phyloP scores from a whole-genome alignment of 2,797 vertebrate genomes.

The Dallia pectoralis region DNA sequence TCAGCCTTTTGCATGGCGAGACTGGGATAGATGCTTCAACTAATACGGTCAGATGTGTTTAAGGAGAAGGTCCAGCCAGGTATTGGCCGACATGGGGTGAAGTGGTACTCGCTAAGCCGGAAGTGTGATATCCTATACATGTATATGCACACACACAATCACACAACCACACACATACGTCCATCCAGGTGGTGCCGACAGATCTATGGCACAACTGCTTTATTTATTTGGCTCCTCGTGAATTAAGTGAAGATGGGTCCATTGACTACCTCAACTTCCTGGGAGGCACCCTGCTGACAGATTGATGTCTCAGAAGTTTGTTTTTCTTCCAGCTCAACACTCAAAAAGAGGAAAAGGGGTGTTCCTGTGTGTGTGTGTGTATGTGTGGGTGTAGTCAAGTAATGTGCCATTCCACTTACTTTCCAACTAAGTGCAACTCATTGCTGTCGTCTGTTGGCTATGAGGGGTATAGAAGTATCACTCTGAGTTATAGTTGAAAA shows the following conservation, averaged over 20 bases:
- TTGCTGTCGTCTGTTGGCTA: not conserved
- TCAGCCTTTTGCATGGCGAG: no score
- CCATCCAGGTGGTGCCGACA: constrained; percentile 42
- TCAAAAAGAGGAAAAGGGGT: constrained; percentile 5
- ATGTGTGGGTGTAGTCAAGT: not conserved
- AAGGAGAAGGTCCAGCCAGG: no score
- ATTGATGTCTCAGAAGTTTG: constrained; percentile 73
- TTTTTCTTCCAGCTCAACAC: constrained; percentile 75
- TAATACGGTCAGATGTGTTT: no score
- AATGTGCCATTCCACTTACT: not conserved
- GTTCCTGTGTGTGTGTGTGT: constrained; percentile 11
- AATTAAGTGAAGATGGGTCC: constrained; percentile 67
- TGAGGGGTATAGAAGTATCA: not conserved
- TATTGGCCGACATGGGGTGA: no score
- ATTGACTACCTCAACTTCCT: constrained; percentile 83
- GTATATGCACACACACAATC: constrained; percentile 1
- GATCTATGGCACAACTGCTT: constrained; percentile 47
- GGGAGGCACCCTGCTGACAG: constrained; percentile 75
- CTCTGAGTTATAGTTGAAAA: not conserved
- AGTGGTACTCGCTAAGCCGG: no score
- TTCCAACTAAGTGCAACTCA: not conserved
- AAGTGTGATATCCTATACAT: not conserved
- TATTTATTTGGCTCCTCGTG: constrained; percentile 70
- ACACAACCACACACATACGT: constrained; percentile 18
- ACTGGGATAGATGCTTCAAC: no score